phyloP scores from a whole-genome alignment of 2,113 vertebrate genomes.

The Pionites leucogaster region DNA sequence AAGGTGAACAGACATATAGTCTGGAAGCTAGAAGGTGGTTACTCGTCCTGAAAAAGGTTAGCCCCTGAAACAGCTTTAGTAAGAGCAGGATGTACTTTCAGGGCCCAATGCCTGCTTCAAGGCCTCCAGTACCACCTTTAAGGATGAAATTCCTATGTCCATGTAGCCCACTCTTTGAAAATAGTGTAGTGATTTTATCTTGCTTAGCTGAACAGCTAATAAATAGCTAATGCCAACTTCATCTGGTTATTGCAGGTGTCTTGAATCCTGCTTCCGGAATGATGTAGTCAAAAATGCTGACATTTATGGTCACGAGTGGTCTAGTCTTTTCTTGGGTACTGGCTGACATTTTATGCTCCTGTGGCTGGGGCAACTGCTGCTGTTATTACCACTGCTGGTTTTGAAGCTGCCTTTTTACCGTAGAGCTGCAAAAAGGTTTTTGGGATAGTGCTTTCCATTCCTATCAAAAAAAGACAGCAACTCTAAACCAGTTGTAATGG shows the following conservation, averaged over 20 bases:
- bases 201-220: neutral
- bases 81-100: neutral
- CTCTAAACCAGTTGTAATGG: neutral
- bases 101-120: neutral
- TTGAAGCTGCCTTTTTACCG: neutral
- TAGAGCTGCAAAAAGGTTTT: neutral
- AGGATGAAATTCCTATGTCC: neutral
- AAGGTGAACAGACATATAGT: neutral
- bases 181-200: neutral
- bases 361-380: neutral
- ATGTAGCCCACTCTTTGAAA: neutral
- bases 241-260: conserved; percentile 8
- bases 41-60: neutral
- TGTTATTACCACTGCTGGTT: neutral
- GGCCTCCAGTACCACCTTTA: neutral
- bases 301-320: neutral
- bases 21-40: neutral
- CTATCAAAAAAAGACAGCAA: neutral
- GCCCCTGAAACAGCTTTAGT: neutral
- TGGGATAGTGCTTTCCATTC: neutral
- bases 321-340: neutral
- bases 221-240: neutral
- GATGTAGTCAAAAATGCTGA: neutral
- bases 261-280: neutral
- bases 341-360: neutral